These are phyloP conservation scores for Iselma pallidipennis DNA, from an alignment of 2,888 invertebrate genomes.

Conservation along the genomic window DNA sequence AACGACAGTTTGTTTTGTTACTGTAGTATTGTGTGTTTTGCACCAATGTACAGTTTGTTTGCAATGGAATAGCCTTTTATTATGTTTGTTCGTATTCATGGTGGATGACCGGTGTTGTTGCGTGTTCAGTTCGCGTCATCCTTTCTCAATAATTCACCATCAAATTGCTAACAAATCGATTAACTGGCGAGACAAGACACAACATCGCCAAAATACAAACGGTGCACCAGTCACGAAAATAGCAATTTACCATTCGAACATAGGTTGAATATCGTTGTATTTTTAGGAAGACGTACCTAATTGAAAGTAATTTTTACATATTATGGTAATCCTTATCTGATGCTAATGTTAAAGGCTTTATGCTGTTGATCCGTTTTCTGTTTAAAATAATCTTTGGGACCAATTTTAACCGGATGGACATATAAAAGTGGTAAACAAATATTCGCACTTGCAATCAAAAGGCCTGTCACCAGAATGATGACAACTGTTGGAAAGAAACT, in stretches of 20 bases:
- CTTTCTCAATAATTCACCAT: background rate
- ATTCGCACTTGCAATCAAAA: conserved; percentile 49
- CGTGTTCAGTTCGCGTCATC: conserved; percentile 35
- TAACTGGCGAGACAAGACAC: background rate
- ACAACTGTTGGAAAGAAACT: conserved; percentile 3
- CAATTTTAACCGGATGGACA: background rate
- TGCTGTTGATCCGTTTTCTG: background rate
- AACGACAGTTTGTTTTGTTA: conserved; percentile 31
- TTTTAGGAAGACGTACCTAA: too few species aligned
- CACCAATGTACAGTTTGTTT: conserved; percentile 35
- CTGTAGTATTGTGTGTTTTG: conserved; percentile 28
- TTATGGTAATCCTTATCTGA: background rate
- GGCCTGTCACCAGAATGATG: conserved; percentile 32
- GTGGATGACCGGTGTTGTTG: conserved; percentile 32
- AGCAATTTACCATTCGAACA: too few species aligned
- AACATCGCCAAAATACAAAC: background rate
- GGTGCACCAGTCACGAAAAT: background rate
- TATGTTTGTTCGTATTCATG: conserved; percentile 39
- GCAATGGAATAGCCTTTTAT: conserved; percentile 42
- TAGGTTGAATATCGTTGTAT: too few species aligned
- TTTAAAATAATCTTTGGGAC: background rate
- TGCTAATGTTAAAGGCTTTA: background rate
- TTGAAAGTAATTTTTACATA: too few species aligned
- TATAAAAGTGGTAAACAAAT: conserved; percentile 33
- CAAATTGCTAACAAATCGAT: background rate